Base-by-base conservation (phyloP, 1,140 invertebrate species). In the Drosophila novamexicana region DNA sequence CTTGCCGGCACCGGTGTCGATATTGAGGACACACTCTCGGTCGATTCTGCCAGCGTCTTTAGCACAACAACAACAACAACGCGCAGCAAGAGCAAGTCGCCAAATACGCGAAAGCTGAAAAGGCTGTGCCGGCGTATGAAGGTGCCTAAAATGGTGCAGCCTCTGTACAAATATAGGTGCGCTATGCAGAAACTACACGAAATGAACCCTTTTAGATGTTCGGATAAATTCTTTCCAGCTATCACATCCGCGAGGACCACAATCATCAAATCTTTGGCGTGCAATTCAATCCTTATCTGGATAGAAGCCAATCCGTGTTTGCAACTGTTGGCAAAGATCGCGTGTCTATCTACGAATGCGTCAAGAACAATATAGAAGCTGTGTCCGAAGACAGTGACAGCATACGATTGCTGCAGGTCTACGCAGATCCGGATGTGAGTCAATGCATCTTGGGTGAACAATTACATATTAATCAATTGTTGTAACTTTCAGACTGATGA, bases 271-370 rank as follows among this genome's bases (percentile, higher is more conserved):
- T 99, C 37, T 99, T 99, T 94, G 98, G 98, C 1, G 96, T 97
- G 34, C 97, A 98, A 88, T 98, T 99, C 82, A 98, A 99, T 94
- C 96, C 98, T 72, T 94, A 97, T 90, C 92, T 98, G 5, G 96
- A 96, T 70, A 96, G 97, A 79, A 96, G 96, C 0, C 96, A 98
- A 86, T 97, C 97, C 6, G 95, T 98, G 65, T 99, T 99, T 94
- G 98, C 98, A 3, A 97, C 97, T 12, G 97, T 98, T 14, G 98
- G 98, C 8, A 98, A 97, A 86, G 98, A 98, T 91, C 93, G 97
- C 72, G 97, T 99, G 6, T 97, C 97, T 37, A 96, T 99, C 70
- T 99, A 99, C 92, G 97, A 99, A 92, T 98, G 97, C 91, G 93
- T 77, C 1, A 75, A 71, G 3, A 94, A 95, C 69, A 58, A 53